These are phyloP conservation scores for Aleiodes testaceus DNA, from an alignment of 2,888 invertebrate species.

Conservation along the genomic window DNA sequence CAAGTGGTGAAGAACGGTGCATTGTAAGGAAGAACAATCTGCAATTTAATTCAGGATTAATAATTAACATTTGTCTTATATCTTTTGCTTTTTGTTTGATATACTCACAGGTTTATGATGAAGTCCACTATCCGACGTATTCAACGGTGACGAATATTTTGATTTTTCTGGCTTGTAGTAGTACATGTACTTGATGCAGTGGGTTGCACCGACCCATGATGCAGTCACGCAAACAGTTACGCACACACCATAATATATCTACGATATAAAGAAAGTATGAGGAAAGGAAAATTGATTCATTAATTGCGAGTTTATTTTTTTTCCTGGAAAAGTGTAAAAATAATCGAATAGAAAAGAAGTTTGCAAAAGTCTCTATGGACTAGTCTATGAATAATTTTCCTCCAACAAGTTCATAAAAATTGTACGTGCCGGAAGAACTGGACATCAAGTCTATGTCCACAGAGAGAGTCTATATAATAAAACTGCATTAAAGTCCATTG, in stretches of 20 bases:
- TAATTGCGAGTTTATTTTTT: no score
- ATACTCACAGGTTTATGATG: constrained; percentile 73
- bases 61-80: constrained; percentile 42
- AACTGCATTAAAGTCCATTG: no score
- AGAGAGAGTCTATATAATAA: no score
- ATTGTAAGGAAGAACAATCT: constrained; percentile 78
- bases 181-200: constrained; percentile 91
- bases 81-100: constrained; percentile 27
- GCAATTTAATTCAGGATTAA: constrained; percentile 45
- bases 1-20: constrained; percentile 97
- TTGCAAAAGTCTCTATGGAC: no score
- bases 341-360: no score
- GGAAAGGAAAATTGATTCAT: neutral
- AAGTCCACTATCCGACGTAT: constrained; percentile 71
- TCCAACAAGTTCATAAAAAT: neutral
- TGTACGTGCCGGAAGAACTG: no score
- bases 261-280: constrained; percentile 63
- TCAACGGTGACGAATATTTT: constrained; percentile 61
- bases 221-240: constrained; percentile 90
- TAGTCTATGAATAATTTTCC: no score
- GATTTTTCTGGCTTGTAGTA: constrained; percentile 74
- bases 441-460: no score
- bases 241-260: constrained; percentile 93
- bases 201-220: constrained; percentile 94
- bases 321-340: no score